These are phyloP conservation scores for Luffia ferchaultella DNA, from an alignment of 2,888 invertebrate species.

Conservation along the genomic window DNA sequence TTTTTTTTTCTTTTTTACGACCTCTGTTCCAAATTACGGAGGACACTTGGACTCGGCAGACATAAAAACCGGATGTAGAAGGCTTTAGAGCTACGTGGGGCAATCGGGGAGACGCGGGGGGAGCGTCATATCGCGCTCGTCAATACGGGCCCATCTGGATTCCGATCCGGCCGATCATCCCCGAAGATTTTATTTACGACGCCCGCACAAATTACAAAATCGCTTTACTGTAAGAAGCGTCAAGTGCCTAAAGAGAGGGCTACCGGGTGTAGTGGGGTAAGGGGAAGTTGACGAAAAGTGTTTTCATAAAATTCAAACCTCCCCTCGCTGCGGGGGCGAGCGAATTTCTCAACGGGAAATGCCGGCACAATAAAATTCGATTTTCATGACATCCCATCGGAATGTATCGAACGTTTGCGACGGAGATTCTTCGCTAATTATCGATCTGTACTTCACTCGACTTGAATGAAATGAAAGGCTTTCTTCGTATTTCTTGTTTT, in stretches of 20 bases:
- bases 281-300: constrained; percentile 18
- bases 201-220: constrained; percentile 48
- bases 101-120: constrained; percentile 27
- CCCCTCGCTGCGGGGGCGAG: constrained; percentile 11
- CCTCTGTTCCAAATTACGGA: constrained; percentile 15
- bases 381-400: constrained; percentile 26
- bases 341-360: constrained; percentile 22
- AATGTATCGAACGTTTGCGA: not conserved
- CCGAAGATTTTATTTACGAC: constrained; percentile 30
- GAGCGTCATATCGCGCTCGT: constrained; percentile 1
- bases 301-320: constrained; percentile 42
- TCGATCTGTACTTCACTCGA: too few species aligned
- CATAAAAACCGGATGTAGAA: constrained; percentile 30
- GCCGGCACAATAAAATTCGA: constrained; percentile 26
- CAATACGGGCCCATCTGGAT: constrained; percentile 42
- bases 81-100: constrained; percentile 20
- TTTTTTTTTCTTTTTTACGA: constrained; percentile 45
- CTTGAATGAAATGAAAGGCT: too few species aligned
- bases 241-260: constrained; percentile 24
- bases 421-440: not conserved
- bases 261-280: constrained; percentile 24
- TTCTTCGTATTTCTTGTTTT: too few species aligned
- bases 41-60: constrained; percentile 34
- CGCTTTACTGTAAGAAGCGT: constrained; percentile 31
- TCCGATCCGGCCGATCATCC: constrained; percentile 29